Conservation (phyloP, 1,140 invertebrate species). For the Micrasema minimum region DNA sequence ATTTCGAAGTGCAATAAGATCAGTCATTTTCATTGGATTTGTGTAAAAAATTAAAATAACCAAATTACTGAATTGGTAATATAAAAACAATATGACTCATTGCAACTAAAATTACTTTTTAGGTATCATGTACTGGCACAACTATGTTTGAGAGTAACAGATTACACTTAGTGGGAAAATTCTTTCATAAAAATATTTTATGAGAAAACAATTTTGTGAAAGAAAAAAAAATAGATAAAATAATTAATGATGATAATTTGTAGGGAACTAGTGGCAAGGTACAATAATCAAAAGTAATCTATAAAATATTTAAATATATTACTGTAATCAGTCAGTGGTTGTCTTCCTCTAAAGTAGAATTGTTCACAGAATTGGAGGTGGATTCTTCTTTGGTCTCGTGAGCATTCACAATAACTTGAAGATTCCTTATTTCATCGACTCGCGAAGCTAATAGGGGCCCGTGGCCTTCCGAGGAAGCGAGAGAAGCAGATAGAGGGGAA, state of each 20-base stretch:
- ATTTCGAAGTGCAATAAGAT: conserved; percentile 7
- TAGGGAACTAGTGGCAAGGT: not conserved
- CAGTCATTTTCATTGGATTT: conserved; percentile 15
- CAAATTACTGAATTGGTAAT: not conserved
- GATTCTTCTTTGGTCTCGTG: conserved; percentile 49
- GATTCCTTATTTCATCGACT: conserved; percentile 51
- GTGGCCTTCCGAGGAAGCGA: conserved; percentile 68
- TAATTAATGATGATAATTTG: not conserved
- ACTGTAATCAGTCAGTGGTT: conserved; percentile 45
- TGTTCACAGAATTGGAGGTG: conserved; percentile 46
- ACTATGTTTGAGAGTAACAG: not conserved
- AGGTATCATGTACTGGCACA: conserved; percentile 7
- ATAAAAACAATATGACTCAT: not conserved
- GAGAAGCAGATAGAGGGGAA: conserved; percentile 67
- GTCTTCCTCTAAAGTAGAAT: conserved; percentile 45
- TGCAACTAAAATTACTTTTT: conserved; percentile 1
- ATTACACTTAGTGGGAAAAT: conserved; percentile 14
- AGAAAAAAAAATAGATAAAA: not conserved
- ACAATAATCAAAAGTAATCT: not conserved
- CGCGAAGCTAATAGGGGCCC: conserved; percentile 42
- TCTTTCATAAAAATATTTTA: conserved; percentile 17
- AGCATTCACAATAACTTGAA: conserved; percentile 51
- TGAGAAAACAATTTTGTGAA: conserved; percentile 8
- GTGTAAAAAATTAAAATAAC: conserved; percentile 16
- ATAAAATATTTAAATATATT: conserved; percentile 25